Percentiles rank a stretch among this genome's conserved stretches.
Conservation (phyloP, 2,113 vertebrate species). For the Conger conger region DNA sequence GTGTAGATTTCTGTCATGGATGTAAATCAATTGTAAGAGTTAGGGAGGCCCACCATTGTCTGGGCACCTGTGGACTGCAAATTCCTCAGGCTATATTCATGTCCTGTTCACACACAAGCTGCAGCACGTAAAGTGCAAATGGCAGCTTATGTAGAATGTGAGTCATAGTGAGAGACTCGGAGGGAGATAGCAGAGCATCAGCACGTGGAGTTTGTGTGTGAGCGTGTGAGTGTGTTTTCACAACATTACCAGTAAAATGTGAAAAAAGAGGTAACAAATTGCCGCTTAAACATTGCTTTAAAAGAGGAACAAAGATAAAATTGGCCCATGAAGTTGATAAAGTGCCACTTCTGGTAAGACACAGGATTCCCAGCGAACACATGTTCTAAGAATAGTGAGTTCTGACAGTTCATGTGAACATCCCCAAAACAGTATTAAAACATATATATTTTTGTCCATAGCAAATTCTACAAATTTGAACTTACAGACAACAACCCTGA, state of each 20-base stretch:
- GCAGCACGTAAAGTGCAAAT: background rate
- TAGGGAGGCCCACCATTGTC: background rate
- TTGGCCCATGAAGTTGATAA: too few relatives aligned
- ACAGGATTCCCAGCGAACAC: too few relatives aligned
- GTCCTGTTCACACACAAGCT: background rate
- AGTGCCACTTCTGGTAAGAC: background rate
- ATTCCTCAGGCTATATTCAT: background rate
- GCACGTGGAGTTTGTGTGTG: background rate
- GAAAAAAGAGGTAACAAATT: slow-evolving; percentile 13
- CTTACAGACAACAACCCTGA: too few relatives aligned
- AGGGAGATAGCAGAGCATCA: background rate
- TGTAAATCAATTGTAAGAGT: background rate
- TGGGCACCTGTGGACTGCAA: background rate
- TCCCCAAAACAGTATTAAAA: too few relatives aligned
- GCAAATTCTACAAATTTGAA: too few relatives aligned
- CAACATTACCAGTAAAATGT: background rate
- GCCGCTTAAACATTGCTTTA: background rate
- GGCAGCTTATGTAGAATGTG: background rate
- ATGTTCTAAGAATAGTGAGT: too few relatives aligned
- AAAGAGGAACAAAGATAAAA: too few relatives aligned
- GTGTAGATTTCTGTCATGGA: background rate
- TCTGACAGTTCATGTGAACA: too few relatives aligned
- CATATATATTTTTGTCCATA: too few relatives aligned
- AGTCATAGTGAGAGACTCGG: background rate
- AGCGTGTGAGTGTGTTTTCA: background rate